Evolutionary conservation across 2,797 vertebrate species (phyloP).

Genomic region (Sphaeramia orbicularis): DNA sequence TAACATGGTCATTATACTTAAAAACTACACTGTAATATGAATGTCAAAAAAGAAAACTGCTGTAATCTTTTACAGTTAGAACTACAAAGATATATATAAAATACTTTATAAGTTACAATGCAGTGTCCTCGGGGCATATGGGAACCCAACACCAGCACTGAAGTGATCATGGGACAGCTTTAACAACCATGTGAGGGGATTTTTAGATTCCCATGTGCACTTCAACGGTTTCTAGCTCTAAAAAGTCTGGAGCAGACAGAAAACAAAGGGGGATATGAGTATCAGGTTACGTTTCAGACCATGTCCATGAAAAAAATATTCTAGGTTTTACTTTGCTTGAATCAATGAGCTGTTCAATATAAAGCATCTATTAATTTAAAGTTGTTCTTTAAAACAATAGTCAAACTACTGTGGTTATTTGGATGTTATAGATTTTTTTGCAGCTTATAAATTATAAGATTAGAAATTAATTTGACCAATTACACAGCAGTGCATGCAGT

Average conservation of each 20-base stretch:
- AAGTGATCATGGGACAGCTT: constrained; percentile 53
- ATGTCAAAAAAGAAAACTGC: neutral
- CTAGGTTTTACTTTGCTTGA: too few relatives aligned
- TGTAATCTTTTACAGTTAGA: neutral
- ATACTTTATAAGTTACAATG: neutral
- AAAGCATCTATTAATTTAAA: too few relatives aligned
- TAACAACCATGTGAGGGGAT: constrained; percentile 57
- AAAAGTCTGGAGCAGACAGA: constrained; percentile 28
- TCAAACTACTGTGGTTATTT: too few relatives aligned
- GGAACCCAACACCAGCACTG: constrained; percentile 5
- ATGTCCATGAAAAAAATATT: constrained; percentile 12
- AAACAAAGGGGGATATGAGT: constrained; percentile 19
- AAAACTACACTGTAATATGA: neutral
- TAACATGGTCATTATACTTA: neutral
- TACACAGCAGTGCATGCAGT: too few relatives aligned
- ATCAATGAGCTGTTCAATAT: too few relatives aligned
- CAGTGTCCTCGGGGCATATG: neutral
- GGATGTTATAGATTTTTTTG: too few relatives aligned
- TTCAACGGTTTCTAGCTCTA: constrained; percentile 27
- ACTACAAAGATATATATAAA: neutral
- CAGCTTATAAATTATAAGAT: too few relatives aligned
- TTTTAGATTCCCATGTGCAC: constrained; percentile 41
- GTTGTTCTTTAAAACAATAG: too few relatives aligned
- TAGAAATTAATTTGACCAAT: too few relatives aligned
- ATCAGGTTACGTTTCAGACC: constrained; percentile 31